A percentile compares a stretch with the other conserved stretches of the same genome.
phyloP scores from a whole-genome alignment of 2,888 invertebrate genomes.

The Napeogenes inachia region DNA sequence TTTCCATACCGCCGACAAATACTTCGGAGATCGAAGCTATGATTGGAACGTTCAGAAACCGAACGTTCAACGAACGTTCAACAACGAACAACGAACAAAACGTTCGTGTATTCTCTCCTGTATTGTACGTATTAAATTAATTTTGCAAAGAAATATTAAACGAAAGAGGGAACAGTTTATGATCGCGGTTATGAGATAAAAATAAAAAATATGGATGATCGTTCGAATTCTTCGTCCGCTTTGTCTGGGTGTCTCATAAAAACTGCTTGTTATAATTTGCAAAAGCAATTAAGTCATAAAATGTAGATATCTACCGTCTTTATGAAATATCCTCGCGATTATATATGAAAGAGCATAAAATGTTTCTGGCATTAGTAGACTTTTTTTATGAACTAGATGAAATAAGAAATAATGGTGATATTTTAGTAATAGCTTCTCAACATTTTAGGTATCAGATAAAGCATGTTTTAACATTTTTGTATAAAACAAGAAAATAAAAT shows the following conservation, averaged over 20 bases:
- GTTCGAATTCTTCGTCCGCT: conserved; percentile 50
- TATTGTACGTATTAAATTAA: conserved; percentile 20
- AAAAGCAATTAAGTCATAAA: conserved; percentile 73
- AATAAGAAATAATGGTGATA: no score
- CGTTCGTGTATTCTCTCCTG: no score
- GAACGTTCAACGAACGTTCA: no score
- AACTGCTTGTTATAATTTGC: conserved; percentile 72
- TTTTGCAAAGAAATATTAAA: conserved; percentile 45
- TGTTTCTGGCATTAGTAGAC: no score
- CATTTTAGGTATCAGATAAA: no score
- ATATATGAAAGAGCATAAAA: no score
- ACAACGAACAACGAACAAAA: no score
- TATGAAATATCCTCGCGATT: conserved; percentile 47
- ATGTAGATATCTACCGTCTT: conserved; percentile 63
- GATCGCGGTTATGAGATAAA: conserved; percentile 62
- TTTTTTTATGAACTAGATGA: no score
- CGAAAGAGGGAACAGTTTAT: conserved; percentile 43
- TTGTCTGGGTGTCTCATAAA: conserved; percentile 57
- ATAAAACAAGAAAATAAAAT: no score
- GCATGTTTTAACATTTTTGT: no score
- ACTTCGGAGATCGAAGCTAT: conserved; percentile 52
- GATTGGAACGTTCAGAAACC: conserved; percentile 54
- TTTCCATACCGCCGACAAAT: conserved; percentile 58
- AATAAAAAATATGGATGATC: conserved; percentile 47
- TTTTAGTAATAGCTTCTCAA: no score